phyloP scores from a whole-genome alignment of 2,113 vertebrate species.

The Lates calcarifer region DNA sequence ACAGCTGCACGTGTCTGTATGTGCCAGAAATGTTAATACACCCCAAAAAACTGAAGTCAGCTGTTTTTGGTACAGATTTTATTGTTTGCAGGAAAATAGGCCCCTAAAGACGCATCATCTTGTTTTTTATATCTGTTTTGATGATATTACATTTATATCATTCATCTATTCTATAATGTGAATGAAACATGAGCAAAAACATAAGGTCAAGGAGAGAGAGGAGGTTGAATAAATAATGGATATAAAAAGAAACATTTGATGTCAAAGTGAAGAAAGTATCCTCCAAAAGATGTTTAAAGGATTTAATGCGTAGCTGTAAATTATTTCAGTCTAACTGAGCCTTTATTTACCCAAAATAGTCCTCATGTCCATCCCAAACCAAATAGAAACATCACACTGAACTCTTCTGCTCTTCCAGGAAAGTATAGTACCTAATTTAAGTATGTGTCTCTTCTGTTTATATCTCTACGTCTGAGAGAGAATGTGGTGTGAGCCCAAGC shows the following conservation, averaged over 20 bases:
- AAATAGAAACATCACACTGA: constrained; percentile 20
- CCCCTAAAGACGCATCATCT: not conserved
- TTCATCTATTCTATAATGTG: not conserved
- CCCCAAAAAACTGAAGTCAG: not conserved
- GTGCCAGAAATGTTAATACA: not conserved
- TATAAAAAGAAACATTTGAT: not conserved
- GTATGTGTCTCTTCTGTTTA: constrained; percentile 33
- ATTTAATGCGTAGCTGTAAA: not conserved
- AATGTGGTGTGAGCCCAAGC: constrained; percentile 34
- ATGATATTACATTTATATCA: not conserved
- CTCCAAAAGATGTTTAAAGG: not conserved
- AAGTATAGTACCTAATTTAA: constrained; percentile 42
- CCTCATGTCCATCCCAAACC: constrained; percentile 13
- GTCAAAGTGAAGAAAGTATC: not conserved
- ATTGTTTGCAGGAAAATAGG: not conserved
- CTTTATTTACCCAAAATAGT: not conserved
- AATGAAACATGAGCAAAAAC: not conserved
- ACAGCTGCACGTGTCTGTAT: constrained; percentile 28
- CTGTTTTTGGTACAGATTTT: not conserved
- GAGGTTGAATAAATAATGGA: not conserved
- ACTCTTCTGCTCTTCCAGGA: not conserved
- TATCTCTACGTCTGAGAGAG: constrained; percentile 31
- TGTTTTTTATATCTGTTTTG: not conserved
- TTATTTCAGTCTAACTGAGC: too few relatives aligned
- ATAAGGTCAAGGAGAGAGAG: not conserved